These are phyloP conservation scores for Vespertilio murinus DNA, from an alignment of 2,797 vertebrate species.

Conservation along the genomic window DNA sequence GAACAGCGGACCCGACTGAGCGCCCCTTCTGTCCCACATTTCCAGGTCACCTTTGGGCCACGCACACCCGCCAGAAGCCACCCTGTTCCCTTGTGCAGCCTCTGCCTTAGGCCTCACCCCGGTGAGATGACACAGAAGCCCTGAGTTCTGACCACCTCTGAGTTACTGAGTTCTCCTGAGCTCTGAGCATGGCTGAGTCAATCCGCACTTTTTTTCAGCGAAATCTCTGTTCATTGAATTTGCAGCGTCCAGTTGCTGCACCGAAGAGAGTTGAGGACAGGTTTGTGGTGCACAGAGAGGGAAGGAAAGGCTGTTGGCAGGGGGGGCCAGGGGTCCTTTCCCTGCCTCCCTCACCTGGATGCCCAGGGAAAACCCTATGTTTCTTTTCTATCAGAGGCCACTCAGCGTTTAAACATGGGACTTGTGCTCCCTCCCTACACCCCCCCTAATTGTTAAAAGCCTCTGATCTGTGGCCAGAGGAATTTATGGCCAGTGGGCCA, in stretches of 20 bases:
- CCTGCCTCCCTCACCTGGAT: neutral
- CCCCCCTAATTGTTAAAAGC: neutral
- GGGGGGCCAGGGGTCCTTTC: neutral
- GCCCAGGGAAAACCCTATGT: neutral
- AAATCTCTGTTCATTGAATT: neutral
- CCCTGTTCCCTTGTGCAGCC: neutral
- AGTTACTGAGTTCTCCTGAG: neutral
- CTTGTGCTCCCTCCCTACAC: neutral
- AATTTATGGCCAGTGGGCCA: neutral
- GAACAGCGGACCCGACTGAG: neutral
- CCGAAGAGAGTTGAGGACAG: neutral
- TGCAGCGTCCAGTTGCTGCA: neutral
- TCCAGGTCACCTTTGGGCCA: neutral
- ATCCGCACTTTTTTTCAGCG: too few relatives aligned
- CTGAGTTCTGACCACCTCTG: neutral
- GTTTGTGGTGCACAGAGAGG: neutral
- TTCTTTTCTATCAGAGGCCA: neutral
- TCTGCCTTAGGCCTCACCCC: neutral
- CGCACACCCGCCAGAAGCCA: neutral
- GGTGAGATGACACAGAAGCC: neutral
- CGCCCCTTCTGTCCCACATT: neutral
- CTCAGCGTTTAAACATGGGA: neutral
- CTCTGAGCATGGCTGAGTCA: neutral
- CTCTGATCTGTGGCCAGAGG: neutral
- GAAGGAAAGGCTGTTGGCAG: neutral